Base-by-base conservation (phyloP, 2,113 vertebrate species). In the Syngnathoides biaculeatus region DNA sequence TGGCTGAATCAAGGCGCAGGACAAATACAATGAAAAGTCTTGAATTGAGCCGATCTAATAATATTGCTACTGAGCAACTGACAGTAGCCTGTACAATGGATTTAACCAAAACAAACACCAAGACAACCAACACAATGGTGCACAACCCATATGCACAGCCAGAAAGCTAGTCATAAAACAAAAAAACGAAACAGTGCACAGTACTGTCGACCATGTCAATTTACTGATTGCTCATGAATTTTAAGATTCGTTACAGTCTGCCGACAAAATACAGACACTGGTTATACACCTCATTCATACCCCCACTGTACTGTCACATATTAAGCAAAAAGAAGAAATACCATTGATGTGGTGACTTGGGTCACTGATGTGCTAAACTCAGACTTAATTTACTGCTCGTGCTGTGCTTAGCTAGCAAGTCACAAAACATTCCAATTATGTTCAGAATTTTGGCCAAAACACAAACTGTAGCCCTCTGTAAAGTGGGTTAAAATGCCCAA, bases 51-150 rank as follows among this genome's bases (percentile, higher is more conserved):
- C 48, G 26, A 43, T 8, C 45, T 30, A 40, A 35, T 39, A 48
- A 55, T 39, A 26, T 26, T 69, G 71, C 74, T 70, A 55, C 67
- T 71, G 62, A 52, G 71, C n/a, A 83, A 69, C 72, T 74, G 60
- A 64, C 67, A 78, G 67, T 35, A 60, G 10, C 22, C 7, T 9
- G 12, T 24, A 50, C 48, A 15, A 64, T 35, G 76, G 24, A 63
- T 48, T 74, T 61, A 72, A 50, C 6, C 55, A 22, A 77, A 68
- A 68, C 65, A 45, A 45, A 59, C 39, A 43, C 67, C 55, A 50
- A 58, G 55, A 69, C 67, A 74, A 70, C 11, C 0, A 20, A 67
- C 11, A 67, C 50, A 64, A 27, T 63, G 22, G 38, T 58, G 19
- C 3, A 20, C 14, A 62, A 65, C 39, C 9, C 13, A 17, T 35